Percentiles rank a stretch among this genome's conserved stretches.
phyloP scores from a whole-genome alignment of 2,113 vertebrate species.

The Oxyura jamaicensis region DNA sequence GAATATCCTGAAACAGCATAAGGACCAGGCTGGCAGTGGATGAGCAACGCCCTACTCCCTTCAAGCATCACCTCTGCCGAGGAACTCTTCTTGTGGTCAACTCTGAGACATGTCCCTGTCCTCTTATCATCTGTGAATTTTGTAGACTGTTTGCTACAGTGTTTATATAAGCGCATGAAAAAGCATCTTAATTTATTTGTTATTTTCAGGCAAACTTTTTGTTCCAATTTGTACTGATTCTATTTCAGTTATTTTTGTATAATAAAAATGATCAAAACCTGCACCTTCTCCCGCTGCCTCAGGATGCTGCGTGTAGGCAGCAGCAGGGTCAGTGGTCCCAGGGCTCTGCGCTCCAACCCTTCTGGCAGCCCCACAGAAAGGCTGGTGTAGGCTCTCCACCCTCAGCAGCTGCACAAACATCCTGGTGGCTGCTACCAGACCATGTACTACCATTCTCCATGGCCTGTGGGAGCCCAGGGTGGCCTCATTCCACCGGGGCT shows the following conservation, averaged over 20 bases:
- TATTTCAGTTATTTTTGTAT: not conserved
- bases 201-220: not conserved
- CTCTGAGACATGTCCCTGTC: fast-evolving
- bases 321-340: not conserved
- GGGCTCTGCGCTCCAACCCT: not conserved
- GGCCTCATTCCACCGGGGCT: fast-evolving
- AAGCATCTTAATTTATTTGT: not conserved
- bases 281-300: not conserved
- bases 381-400: not conserved
- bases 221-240: not conserved
- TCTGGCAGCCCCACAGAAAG: not conserved
- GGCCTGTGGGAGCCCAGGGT: not conserved
- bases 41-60: not conserved
- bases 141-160: not conserved
- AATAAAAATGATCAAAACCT: constrained; percentile 13
- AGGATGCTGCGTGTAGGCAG: fast-evolving
- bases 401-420: not conserved
- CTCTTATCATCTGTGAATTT: not conserved
- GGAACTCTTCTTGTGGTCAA: not conserved
- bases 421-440: not conserved
- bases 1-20: not conserved
- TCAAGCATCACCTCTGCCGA: not conserved
- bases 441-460: not conserved
- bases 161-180: not conserved
- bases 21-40: not conserved